Evolutionary conservation across 2,113 vertebrate species (phyloP).

Genomic region (Madoqua kirkii): DNA sequence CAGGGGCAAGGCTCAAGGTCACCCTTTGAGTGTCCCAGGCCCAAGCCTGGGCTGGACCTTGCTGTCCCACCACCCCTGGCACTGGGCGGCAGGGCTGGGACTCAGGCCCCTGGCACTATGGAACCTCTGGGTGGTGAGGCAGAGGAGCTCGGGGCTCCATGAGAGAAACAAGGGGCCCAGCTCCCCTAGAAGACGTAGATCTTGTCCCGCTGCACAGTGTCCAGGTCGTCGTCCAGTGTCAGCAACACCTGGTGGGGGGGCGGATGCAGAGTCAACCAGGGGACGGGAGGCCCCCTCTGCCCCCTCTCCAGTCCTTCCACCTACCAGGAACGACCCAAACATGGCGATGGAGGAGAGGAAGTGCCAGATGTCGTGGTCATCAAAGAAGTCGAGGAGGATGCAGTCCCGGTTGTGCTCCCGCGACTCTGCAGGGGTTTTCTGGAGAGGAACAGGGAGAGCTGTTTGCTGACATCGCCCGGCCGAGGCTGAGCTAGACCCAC

Average conservation of each 20-base stretch:
- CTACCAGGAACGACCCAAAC: slow-evolving; percentile 97
- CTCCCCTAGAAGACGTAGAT: slow-evolving; percentile 91
- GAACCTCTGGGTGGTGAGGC: background rate
- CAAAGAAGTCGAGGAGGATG: slow-evolving; percentile 95
- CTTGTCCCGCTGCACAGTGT: slow-evolving; percentile 93
- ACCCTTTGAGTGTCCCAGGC: background rate
- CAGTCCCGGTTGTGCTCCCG: slow-evolving; percentile 97
- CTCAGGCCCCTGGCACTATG: background rate
- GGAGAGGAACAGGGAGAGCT: background rate
- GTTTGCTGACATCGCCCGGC: background rate
- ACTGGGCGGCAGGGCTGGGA: background rate
- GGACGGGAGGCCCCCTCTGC: background rate
- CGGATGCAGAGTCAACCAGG: background rate
- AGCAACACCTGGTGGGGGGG: slow-evolving; percentile 86
- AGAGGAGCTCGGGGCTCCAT: background rate
- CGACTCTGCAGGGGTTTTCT: slow-evolving; percentile 98
- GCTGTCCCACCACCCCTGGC: background rate
- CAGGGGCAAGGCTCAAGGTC: background rate
- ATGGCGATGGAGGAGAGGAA: slow-evolving; percentile 98
- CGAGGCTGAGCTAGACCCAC: accelerated
- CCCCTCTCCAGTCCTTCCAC: background rate
- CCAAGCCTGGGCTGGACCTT: background rate
- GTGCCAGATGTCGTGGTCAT: slow-evolving; percentile 99
- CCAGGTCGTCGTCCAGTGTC: slow-evolving; percentile 95
- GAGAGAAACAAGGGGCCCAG: background rate